Percentiles rank a stretch among this genome's conserved stretches.
These are phyloP conservation scores for Orthosia incerta DNA, from an alignment of 2,888 invertebrate species.

Conservation along the genomic window DNA sequence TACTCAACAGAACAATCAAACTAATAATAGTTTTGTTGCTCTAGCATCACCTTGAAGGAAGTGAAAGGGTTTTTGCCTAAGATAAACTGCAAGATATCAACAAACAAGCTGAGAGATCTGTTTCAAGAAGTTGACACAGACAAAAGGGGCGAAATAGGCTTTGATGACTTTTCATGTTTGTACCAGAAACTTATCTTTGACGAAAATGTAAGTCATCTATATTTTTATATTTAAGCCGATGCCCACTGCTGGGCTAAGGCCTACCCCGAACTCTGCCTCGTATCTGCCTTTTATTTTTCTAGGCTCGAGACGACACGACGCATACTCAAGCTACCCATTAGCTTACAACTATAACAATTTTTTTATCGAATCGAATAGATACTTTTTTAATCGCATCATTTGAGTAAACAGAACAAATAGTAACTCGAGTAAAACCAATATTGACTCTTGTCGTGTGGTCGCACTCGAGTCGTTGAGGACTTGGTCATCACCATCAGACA, in stretches of 20 bases:
- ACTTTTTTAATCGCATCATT: background rate
- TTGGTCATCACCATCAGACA: background rate
- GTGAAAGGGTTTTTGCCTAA: conserved; percentile 97
- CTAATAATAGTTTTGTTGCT: conserved; percentile 31
- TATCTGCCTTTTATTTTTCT: background rate
- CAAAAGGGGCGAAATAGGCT: conserved; percentile 95
- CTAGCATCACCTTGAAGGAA: conserved; percentile 96
- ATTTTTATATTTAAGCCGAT: background rate
- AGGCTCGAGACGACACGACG: background rate
- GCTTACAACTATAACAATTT: no score
- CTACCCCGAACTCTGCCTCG: background rate
- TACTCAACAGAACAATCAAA: background rate
- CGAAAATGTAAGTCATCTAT: conserved; percentile 92
- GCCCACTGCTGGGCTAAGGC: background rate
- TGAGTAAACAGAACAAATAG: background rate
- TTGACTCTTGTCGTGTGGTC: background rate
- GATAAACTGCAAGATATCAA: conserved; percentile 97
- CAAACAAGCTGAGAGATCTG: conserved; percentile 95
- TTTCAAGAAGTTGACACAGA: conserved; percentile 96
- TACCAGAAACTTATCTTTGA: conserved; percentile 96
- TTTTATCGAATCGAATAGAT: background rate
- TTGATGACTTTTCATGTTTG: conserved; percentile 96
- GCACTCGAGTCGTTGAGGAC: background rate
- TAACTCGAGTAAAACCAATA: background rate
- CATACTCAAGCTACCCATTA: background rate